Evolutionary conservation across 2,797 vertebrate species (phyloP), one percentile per base, ranked within the genome.

Genomic region (Cygnus olor): DNA sequence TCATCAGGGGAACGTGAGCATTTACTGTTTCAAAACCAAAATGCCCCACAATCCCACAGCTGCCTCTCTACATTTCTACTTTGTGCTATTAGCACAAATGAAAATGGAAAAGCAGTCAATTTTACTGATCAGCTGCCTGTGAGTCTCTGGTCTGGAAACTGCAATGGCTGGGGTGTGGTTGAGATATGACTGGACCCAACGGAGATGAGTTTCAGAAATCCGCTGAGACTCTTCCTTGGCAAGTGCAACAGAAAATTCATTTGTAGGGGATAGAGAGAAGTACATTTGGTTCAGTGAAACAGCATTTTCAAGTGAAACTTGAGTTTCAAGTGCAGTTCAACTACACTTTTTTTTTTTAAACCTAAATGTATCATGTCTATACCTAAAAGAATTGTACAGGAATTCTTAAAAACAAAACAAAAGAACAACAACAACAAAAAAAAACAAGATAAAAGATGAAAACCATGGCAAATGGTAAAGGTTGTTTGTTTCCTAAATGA

Each of bases 311-410:
- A 1, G 16, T 21, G 14, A 56, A 83, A 24, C 2, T 38, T 61
- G 53, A 64, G 13, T 61, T 88, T 51, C 5, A 11, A 71, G 65
- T 70, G 22, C 9, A 38, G 30, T 71, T 76, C 54, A 27, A 40
- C 19, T 14, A 27, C 36, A 28, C 13, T 27, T 7, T 14, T 72
- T 47, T 47, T 51, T 68, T 44, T 36, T 40, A 16, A 60, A 32
- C 18, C 34, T 73, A 40, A 58, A 44, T 25, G 0, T 24, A n/a
- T 74, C 5, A 19, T 1, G 3, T 22, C 1, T 30, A 2, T 18
- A 10, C 19, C 24, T 69, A 79, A 42, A 3, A 68, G 34, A 45
- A 42, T 15, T 78, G 6, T 34, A n/a, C 12, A 66, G 38, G 17
- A 74, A 40, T 74, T 54, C 13, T 47, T 82, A 60, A 82, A 10